Percentiles rank a stretch among this genome's conserved stretches.
Conservation (phyloP, 1,140 invertebrate genomes). For the Diabrotica virgifera region DNA sequence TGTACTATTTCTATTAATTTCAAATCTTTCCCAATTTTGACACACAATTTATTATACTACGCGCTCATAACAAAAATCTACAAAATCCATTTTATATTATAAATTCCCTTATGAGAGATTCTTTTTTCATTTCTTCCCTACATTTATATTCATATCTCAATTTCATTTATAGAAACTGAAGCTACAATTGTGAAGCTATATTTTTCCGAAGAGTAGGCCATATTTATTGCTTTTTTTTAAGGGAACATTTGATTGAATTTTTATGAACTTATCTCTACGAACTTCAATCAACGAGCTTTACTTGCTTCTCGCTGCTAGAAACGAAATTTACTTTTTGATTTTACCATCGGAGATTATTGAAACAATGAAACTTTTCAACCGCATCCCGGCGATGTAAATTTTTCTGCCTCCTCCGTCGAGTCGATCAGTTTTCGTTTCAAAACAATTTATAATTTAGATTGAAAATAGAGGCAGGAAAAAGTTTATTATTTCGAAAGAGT, state of each 20-base stretch:
- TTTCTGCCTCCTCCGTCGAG: background rate
- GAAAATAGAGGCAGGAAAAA: background rate
- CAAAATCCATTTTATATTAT: no score
- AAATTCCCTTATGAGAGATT: no score
- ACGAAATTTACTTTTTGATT: background rate
- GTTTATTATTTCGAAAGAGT: slow-evolving; percentile 1
- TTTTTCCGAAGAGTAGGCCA: no score
- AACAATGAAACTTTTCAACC: background rate
- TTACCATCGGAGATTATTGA: slow-evolving; percentile 2
- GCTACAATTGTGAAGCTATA: no score
- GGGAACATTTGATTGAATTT: background rate
- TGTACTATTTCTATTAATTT: no score
- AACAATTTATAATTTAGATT: background rate
- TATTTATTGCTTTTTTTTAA: no score
- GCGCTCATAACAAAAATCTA: no score
- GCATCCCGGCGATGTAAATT: background rate
- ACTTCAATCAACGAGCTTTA: background rate
- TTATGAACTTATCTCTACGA: background rate
- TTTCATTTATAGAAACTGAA: no score
- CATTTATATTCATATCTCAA: no score
- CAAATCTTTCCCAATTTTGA: no score
- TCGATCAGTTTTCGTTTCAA: background rate
- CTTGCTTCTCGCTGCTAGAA: background rate
- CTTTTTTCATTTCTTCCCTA: no score
- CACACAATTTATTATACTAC: no score